A percentile compares a stretch with the other conserved stretches of the same genome.
Evolutionary conservation across 2,888 invertebrate species (phyloP).

Genomic region (Escarpia spicata): DNA sequence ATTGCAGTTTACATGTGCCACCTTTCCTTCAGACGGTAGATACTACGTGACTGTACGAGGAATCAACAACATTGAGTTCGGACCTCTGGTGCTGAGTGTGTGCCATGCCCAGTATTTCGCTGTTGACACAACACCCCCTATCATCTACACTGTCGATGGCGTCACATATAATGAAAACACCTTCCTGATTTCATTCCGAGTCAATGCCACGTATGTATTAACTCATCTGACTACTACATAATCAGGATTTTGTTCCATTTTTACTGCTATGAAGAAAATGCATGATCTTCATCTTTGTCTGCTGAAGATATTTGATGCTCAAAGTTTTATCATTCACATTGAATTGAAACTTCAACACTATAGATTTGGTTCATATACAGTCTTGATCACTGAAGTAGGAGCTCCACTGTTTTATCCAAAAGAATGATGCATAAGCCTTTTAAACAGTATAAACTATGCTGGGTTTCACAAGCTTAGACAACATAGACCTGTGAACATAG

Average conservation of each 20-base stretch:
- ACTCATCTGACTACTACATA: not conserved
- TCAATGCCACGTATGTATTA: conserved; percentile 50
- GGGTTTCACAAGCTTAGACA: too few relatives aligned
- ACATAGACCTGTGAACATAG: too few relatives aligned
- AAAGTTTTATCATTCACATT: too few relatives aligned
- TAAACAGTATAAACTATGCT: too few relatives aligned
- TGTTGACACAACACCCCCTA: conserved; percentile 51
- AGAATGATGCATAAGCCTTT: too few relatives aligned
- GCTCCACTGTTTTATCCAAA: too few relatives aligned
- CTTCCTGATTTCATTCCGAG: conserved; percentile 40
- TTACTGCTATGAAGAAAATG: not conserved
- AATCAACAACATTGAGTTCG: conserved; percentile 50
- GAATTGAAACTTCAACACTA: too few relatives aligned
- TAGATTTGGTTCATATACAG: too few relatives aligned
- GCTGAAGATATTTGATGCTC: too few relatives aligned
- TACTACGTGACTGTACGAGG: conserved; percentile 51
- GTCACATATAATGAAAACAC: conserved; percentile 50
- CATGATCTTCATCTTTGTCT: too few relatives aligned
- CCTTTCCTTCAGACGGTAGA: conserved; percentile 46
- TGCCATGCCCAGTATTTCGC: conserved; percentile 49
- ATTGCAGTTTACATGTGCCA: not conserved
- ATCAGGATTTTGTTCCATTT: not conserved
- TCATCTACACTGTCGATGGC: conserved; percentile 48
- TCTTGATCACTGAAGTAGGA: too few relatives aligned
- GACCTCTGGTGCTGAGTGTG: conserved; percentile 47